Evolutionary conservation across 35 echinoderm and acorn worm genomes (phyloP).

Genomic region (Patiria miniata): DNA sequence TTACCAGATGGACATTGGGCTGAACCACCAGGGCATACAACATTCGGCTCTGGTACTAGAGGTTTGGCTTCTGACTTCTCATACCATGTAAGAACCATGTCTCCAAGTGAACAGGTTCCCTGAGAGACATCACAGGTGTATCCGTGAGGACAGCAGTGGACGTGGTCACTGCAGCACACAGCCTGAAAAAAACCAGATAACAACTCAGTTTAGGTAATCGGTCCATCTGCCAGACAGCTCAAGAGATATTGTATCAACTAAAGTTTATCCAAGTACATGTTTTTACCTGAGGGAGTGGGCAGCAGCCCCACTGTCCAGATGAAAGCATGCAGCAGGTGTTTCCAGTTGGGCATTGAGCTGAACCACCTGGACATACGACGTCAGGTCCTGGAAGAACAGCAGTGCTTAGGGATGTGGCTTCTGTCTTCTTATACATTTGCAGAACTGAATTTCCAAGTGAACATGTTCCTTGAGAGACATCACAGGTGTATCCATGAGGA

Average conservation of each 20-base stretch:
- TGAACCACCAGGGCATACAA: slow-evolving; percentile 28
- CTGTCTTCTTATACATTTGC: slow-evolving; percentile 46
- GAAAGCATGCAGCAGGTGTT: slow-evolving; percentile 2
- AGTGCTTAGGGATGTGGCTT: background rate
- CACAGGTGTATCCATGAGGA: slow-evolving; percentile 71
- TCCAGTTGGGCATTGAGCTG: slow-evolving; percentile 22
- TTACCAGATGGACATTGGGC: slow-evolving; percentile 30
- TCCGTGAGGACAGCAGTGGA: slow-evolving; percentile 76
- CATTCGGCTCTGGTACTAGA: background rate
- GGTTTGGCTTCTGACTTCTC: slow-evolving; percentile 36
- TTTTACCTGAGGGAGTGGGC: background rate
- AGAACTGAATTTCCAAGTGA: slow-evolving; percentile 39
- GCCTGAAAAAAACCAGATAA: slow-evolving; percentile 28
- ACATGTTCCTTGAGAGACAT: slow-evolving; percentile 49
- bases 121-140: slow-evolving; percentile 57
- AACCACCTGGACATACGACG: slow-evolving; percentile 32
- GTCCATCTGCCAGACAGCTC: too few species aligned
- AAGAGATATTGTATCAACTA: too few species aligned
- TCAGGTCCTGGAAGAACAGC: background rate
- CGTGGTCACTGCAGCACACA: slow-evolving; percentile 67
- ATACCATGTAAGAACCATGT: slow-evolving; percentile 47
- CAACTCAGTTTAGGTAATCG: background rate
- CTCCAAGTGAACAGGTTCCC: slow-evolving; percentile 56
- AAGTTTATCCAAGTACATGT: too few species aligned
- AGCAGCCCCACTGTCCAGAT: background rate